Conservation (phyloP, 2,888 invertebrate species). For the Tricholauxania praeusta region DNA sequence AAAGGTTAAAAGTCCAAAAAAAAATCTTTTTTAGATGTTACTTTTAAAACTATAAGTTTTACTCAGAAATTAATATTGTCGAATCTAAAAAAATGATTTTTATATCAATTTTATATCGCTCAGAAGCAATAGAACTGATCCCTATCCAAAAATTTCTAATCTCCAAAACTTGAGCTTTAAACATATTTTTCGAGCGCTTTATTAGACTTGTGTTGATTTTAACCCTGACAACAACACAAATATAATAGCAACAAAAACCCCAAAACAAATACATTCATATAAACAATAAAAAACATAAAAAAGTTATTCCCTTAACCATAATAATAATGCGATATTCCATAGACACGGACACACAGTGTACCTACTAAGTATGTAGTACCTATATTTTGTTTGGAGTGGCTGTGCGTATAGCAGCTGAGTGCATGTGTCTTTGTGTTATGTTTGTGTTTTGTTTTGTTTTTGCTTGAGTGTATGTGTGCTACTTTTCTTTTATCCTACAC, state of each 20-base stretch:
- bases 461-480: constrained; percentile 1
- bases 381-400: background rate
- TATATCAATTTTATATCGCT: too few relatives aligned
- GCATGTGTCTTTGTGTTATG: background rate
- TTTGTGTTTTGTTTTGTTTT: background rate
- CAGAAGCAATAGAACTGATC: too few relatives aligned
- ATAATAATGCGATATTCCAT: background rate
- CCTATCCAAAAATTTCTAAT: too few relatives aligned
- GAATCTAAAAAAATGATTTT: too few relatives aligned
- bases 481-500: constrained; percentile 6
- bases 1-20: too few relatives aligned
- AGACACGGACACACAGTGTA: too few relatives aligned
- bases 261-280: background rate
- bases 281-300: constrained; percentile 2
- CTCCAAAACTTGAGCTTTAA: too few relatives aligned
- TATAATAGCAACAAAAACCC: background rate
- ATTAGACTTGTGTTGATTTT: background rate
- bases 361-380: background rate
- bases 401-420: background rate
- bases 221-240: background rate
- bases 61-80: too few relatives aligned
- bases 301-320: constrained; percentile 12
- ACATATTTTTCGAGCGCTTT: too few relatives aligned
- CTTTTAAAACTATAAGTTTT: too few relatives aligned
- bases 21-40: too few relatives aligned